Percentiles rank a stretch among this genome's conserved stretches.
Conservation (phyloP, 2,888 invertebrate genomes). For the Drosophila limbata region DNA sequence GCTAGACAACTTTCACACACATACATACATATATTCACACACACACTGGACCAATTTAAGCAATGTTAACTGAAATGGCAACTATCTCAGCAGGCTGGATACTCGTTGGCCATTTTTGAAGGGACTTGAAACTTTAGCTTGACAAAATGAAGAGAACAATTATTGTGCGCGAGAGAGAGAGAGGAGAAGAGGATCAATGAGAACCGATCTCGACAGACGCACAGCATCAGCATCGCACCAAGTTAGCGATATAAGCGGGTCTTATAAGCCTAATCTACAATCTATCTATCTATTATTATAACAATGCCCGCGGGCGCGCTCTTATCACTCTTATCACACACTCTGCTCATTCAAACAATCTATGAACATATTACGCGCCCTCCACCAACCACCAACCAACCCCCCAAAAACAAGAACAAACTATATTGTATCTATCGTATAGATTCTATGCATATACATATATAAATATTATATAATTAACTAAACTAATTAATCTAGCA, state of each 20-base stretch:
- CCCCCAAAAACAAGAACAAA: slow-evolving; percentile 65
- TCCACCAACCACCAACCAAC: slow-evolving; percentile 2
- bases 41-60: slow-evolving; percentile 41
- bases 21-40: slow-evolving; percentile 15
- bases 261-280: slow-evolving; percentile 81
- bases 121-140: slow-evolving; percentile 40
- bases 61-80: slow-evolving; percentile 33
- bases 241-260: slow-evolving; percentile 85
- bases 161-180: slow-evolving; percentile 36
- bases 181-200: slow-evolving; percentile 5
- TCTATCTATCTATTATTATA: slow-evolving; percentile 26
- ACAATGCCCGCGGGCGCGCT: slow-evolving; percentile 49
- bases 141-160: slow-evolving; percentile 28
- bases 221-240: slow-evolving; percentile 61
- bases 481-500: slow-evolving; percentile 35
- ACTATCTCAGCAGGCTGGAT: slow-evolving; percentile 83
- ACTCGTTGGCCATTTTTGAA: slow-evolving; percentile 38
- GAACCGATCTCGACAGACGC: slow-evolving; percentile 31
- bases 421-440: slow-evolving; percentile 63
- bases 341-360: slow-evolving; percentile 37
- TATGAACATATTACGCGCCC: slow-evolving; percentile 33
- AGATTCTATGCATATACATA: slow-evolving; percentile 37
- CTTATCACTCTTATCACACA: slow-evolving; percentile 28
- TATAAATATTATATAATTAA: slow-evolving; percentile 22
- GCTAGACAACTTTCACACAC: slow-evolving; percentile 32